phyloP scores from a whole-genome alignment of 2,797 vertebrate genomes.

The Myotis vivesi region DNA sequence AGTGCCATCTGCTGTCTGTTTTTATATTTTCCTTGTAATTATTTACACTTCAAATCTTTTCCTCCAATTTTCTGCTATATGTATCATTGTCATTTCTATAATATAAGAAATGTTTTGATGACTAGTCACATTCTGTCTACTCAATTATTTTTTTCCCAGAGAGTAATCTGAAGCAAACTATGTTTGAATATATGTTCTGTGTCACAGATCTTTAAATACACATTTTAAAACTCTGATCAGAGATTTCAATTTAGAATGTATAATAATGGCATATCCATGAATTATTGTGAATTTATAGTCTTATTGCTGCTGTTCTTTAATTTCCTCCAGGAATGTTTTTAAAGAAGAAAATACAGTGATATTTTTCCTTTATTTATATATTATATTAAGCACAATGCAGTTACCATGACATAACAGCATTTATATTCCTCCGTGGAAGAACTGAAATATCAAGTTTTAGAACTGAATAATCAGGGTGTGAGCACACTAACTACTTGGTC shows the following conservation, averaged over 20 bases:
- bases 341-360: neutral
- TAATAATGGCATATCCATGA: neutral
- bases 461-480: neutral
- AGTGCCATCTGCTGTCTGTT: conserved; percentile 70
- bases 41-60: neutral
- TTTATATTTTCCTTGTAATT: conserved; percentile 32
- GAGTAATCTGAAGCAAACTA: conserved; percentile 21
- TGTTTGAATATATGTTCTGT: neutral
- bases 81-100: neutral
- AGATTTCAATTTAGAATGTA: neutral
- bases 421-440: neutral
- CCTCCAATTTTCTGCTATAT: neutral
- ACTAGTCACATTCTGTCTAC: neutral
- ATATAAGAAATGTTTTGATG: conserved; percentile 17
- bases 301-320: neutral
- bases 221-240: neutral
- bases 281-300: neutral
- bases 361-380: neutral
- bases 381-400: neutral
- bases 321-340: neutral
- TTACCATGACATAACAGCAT: neutral
- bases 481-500: neutral
- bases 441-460: neutral
- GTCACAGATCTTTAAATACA: conserved; percentile 24
- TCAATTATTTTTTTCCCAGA: neutral